These are phyloP conservation scores for Centropyge bicolor DNA, from an alignment of 2,797 vertebrate species.

Conservation along the genomic window DNA sequence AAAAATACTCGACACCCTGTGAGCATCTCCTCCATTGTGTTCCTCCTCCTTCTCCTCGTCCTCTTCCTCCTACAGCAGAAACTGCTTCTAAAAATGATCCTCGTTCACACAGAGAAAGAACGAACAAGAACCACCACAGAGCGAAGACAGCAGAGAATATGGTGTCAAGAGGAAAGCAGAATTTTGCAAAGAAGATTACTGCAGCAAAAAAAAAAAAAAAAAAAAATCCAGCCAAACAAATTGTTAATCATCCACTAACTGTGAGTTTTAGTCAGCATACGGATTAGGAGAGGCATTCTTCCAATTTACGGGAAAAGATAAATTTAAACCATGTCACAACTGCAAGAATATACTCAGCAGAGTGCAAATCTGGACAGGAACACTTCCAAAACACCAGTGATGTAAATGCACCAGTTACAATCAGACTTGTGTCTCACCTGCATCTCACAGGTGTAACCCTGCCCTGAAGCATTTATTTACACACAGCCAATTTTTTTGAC, in stretches of 20 bases:
- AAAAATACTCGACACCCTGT: slow-evolving; percentile 76
- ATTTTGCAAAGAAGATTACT: slow-evolving; percentile 22
- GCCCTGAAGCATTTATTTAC: too few species aligned
- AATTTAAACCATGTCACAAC: slow-evolving; percentile 5
- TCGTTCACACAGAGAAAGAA: slow-evolving; percentile 29
- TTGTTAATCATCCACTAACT: slow-evolving; percentile 20
- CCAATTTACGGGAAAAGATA: neutral
- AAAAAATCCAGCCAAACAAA: slow-evolving; percentile 6
- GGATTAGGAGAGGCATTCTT: neutral
- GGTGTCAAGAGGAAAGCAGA: slow-evolving; percentile 2
- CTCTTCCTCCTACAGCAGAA: slow-evolving; percentile 70
- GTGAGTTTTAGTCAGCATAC: neutral
- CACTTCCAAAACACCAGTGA: too few species aligned
- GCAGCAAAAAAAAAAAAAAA: neutral
- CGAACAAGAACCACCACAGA: slow-evolving; percentile 16
- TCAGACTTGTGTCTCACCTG: too few species aligned
- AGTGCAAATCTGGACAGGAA: too few species aligned
- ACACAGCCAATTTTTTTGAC: too few species aligned
- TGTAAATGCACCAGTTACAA: too few species aligned
- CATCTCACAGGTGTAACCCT: too few species aligned
- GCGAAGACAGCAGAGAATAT: neutral
- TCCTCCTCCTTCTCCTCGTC: slow-evolving; percentile 68
- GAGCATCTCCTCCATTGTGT: slow-evolving; percentile 71
- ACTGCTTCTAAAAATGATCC: slow-evolving; percentile 68
- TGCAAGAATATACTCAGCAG: too few species aligned